Evolutionary conservation across 2,797 vertebrate species (phyloP).

Genomic region (Garrulus glandarius): DNA sequence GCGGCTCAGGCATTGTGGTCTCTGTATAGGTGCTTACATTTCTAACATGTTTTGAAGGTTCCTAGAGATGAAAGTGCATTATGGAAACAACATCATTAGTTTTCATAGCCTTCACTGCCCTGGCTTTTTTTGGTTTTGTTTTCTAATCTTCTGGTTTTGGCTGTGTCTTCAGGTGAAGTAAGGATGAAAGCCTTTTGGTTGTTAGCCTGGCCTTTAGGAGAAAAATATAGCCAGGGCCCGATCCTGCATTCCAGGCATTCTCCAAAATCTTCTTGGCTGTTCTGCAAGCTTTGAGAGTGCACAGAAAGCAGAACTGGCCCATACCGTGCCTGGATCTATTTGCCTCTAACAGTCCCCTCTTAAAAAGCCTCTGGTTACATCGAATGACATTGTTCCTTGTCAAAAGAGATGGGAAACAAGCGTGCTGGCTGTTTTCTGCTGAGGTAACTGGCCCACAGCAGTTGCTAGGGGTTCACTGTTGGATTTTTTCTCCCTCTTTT

Average conservation of each 20-base stretch:
- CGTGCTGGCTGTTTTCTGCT: neutral
- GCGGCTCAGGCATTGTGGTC: neutral
- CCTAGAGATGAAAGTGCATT: neutral
- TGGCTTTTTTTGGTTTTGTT: neutral
- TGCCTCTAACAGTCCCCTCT: neutral
- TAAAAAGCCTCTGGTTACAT: neutral
- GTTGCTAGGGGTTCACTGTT: neutral
- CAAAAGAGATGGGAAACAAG: neutral
- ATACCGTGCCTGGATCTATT: neutral
- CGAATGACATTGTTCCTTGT: neutral
- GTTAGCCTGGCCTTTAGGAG: conserved; percentile 1
- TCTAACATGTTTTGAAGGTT: neutral
- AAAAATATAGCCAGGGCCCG: conserved; percentile 1
- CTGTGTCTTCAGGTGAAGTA: neutral
- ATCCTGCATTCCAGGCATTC: conserved; percentile 56
- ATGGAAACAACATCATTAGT: neutral
- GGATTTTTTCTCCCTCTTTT: fast-evolving
- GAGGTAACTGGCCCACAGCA: neutral
- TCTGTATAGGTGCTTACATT: neutral
- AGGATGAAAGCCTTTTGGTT: neutral
- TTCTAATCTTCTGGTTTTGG: neutral
- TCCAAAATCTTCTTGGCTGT: conserved; percentile 24
- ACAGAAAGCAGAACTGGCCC: conserved; percentile 5
- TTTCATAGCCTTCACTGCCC: neutral
- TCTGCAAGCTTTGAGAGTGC: conserved; percentile 12